Conservation (phyloP, 2,888 invertebrate species). For the Noctuana brunneofusca region DNA sequence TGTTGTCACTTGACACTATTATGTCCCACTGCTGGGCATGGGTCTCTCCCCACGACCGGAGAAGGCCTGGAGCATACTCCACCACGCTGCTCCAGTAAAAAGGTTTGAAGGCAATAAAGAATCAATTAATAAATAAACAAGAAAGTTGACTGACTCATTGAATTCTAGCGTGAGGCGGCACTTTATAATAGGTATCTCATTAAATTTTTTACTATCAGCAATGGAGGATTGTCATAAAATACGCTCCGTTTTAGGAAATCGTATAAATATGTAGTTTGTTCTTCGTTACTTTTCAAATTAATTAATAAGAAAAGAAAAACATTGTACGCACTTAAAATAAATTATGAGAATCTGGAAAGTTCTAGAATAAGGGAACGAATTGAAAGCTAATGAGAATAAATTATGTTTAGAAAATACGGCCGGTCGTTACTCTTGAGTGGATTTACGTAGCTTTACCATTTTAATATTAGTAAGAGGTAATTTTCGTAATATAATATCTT, state of each 20-base stretch:
- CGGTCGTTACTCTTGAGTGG: neutral
- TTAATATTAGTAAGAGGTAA: too few species aligned
- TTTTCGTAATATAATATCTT: too few species aligned
- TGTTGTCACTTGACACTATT: too few species aligned
- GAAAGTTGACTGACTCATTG: too few species aligned
- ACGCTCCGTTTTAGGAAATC: neutral
- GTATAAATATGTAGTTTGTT: constrained; percentile 6
- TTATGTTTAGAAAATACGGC: constrained; percentile 5
- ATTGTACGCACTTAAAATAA: constrained; percentile 16
- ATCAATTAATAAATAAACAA: too few species aligned
- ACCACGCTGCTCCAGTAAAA: too few species aligned
- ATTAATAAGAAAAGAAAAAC: constrained; percentile 15
- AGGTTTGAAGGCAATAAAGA: too few species aligned
- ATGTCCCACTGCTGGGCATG: too few species aligned
- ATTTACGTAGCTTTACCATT: neutral
- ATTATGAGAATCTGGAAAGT: constrained; percentile 17
- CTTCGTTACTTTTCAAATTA: constrained; percentile 9
- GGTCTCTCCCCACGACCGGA: too few species aligned
- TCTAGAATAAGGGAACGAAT: constrained; percentile 10
- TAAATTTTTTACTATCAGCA: neutral
- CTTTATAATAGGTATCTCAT: neutral
- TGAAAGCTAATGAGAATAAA: constrained; percentile 14
- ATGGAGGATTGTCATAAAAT: neutral
- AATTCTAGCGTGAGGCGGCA: too few species aligned
- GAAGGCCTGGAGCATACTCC: too few species aligned